A percentile compares a stretch with the other conserved stretches of the same genome.
Conservation (phyloP, 2,113 vertebrate species). For the Anoura caudifer region DNA sequence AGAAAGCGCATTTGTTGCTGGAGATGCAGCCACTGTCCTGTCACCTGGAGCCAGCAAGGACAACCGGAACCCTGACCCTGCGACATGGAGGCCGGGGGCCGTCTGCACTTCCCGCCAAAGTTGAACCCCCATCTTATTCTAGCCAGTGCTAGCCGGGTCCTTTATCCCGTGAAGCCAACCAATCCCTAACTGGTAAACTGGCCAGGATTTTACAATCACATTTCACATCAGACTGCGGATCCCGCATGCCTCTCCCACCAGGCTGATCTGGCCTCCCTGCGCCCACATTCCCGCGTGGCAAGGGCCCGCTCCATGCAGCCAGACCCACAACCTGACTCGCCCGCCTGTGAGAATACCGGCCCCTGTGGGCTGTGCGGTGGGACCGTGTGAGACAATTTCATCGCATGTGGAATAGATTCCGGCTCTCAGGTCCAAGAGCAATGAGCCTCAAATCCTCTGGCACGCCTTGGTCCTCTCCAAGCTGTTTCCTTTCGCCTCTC, state of each 20-base stretch:
- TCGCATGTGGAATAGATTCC: background rate
- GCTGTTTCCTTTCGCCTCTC: background rate
- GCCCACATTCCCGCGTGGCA: fast-evolving
- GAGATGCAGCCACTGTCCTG: fast-evolving
- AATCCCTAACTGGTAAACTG: background rate
- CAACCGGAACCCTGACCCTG: no score
- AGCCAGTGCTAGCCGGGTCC: background rate
- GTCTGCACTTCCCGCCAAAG: fast-evolving
- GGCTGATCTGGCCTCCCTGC: no score
- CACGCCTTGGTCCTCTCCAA: fast-evolving
- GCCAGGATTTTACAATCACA: background rate
- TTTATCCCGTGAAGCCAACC: background rate
- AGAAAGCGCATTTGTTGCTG: no score
- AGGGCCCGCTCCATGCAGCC: fast-evolving
- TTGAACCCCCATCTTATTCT: background rate
- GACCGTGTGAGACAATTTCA: fast-evolving
- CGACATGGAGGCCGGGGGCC: fast-evolving
- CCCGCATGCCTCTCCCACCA: background rate
- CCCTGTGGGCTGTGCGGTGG: fast-evolving
- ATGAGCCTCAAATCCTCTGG: background rate
- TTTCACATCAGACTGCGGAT: background rate
- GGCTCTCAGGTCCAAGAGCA: background rate
- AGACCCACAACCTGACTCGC: fast-evolving
- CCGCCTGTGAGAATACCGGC: fast-evolving
- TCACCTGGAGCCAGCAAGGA: background rate